Evolutionary conservation across 2,888 invertebrate species (phyloP).

Genomic region (Scaptomyza caliginosa): DNA sequence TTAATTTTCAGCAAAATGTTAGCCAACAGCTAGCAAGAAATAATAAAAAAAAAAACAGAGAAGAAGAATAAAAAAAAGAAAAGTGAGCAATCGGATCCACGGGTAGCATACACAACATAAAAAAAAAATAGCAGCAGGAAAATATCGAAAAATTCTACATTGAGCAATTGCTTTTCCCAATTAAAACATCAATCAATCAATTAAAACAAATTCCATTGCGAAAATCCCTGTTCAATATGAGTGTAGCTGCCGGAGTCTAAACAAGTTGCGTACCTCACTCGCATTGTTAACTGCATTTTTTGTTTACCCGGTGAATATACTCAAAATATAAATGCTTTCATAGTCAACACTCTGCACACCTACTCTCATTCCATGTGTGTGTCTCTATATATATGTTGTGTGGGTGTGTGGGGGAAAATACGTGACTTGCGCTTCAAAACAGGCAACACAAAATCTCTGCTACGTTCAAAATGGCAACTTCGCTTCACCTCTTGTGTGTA

Average conservation of each 20-base stretch:
- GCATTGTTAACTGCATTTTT: constrained; percentile 60
- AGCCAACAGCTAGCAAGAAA: constrained; percentile 49
- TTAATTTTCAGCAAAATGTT: constrained; percentile 79
- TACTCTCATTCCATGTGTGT: not conserved
- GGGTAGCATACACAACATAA: constrained; percentile 36
- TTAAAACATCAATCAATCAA: constrained; percentile 82
- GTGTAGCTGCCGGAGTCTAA: constrained; percentile 58
- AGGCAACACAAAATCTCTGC: constrained; percentile 62
- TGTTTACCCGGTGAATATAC: constrained; percentile 59
- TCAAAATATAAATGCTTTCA: constrained; percentile 68
- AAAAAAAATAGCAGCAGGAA: not conserved
- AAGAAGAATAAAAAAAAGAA: constrained; percentile 28
- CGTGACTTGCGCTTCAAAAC: constrained; percentile 72
- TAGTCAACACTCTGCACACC: constrained; percentile 14
- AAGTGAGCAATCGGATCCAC: constrained; percentile 29
- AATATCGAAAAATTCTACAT: constrained; percentile 48
- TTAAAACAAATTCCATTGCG: constrained; percentile 76
- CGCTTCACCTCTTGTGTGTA: not conserved
- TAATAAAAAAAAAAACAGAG: constrained; percentile 41
- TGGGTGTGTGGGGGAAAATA: constrained; percentile 17
- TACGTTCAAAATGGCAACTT: constrained; percentile 58
- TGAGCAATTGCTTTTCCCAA: constrained; percentile 76
- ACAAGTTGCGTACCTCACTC: constrained; percentile 50
- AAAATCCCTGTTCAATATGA: constrained; percentile 74
- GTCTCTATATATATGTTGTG: not conserved